A percentile compares a stretch with the other conserved stretches of the same genome.
Conservation (phyloP, 1,140 invertebrate genomes). For the Drosophila dunni region DNA sequence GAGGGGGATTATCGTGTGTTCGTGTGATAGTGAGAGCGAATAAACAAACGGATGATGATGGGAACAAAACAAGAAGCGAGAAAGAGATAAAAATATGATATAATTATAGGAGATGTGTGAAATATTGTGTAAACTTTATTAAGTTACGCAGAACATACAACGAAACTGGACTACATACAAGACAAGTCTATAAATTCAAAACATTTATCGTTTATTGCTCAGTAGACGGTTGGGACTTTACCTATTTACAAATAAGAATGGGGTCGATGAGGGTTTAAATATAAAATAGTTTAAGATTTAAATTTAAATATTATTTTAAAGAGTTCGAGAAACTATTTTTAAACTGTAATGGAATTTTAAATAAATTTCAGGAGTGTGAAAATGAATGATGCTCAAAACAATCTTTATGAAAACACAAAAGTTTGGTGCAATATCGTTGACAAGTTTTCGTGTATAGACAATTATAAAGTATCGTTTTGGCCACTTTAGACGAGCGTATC, state of each 20-base stretch:
- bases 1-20: background rate
- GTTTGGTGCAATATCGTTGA: conserved; percentile 27
- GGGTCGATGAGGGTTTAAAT: background rate
- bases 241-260: conserved; percentile 21
- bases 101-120: conserved; percentile 70
- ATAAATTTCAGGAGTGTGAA: background rate
- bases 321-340: background rate
- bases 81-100: conserved; percentile 65
- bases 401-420: conserved; percentile 4
- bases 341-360: background rate
- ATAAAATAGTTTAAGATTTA: background rate
- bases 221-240: conserved; percentile 9
- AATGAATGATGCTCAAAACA: background rate
- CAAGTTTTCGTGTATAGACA: background rate
- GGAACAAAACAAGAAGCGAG: conserved; percentile 67
- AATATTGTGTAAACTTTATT: conserved; percentile 16
- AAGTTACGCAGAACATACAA: conserved; percentile 12
- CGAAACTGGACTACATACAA: conserved; percentile 30
- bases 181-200: conserved; percentile 16
- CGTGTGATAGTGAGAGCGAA: conserved; percentile 39
- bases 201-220: conserved; percentile 65
- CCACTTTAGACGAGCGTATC: conserved; percentile 73
- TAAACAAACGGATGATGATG: conserved; percentile 33
- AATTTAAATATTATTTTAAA: background rate
- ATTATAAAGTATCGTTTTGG: conserved; percentile 21